Base-by-base conservation (phyloP, 2,113 vertebrate genomes). In the Ageneiosus marmoratus region DNA sequence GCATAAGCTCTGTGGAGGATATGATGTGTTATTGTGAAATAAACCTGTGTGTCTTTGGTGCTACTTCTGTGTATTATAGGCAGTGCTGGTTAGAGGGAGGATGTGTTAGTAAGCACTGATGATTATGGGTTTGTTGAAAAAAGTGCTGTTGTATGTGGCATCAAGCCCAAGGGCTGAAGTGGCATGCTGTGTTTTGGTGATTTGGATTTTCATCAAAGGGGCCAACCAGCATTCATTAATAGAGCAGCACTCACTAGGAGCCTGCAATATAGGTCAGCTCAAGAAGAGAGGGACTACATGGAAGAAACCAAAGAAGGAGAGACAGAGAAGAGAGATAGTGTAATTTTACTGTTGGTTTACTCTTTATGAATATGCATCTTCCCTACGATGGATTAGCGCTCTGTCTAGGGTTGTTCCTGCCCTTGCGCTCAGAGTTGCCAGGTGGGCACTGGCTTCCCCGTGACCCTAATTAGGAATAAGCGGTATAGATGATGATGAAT, bases 161-260 rank as follows among this genome's bases (percentile, higher is more conserved):
- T 76, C 83, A 80, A 73, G 80, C 88, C 89, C 88, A 86, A 87
- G 89, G 91, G 91, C 90, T 86, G 87, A 91, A 91, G 91, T 90
- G 88, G 89, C 88, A 86, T 86, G 83, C 90, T 92, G 88, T 90
- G 90, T 89, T 89, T 88, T 87, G 86, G 86, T 78, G 86, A 90
- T 92, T 89, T 93, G 93, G 91, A 91, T 84, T 87, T 60, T 78
- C 85, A 92, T 94, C 91, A 94, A 93, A 93, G 92, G 85, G 65
- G 65, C 88, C 89, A 90, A 90, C 89, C 87, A 85, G 86, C 86
- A 50, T 48, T 73, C 44, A 69, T 83, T 94, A 87, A 87, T 93
- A 91, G 93, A 92, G 92, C 93, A 91, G 83, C 88, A 92, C 92
- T 90, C 93, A 89, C 91, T 88, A 92, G 93, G 91, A 93, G 91